Percentiles rank a stretch among this genome's conserved stretches.
Evolutionary conservation across 2,113 vertebrate species (phyloP).

Genomic region (Vulpes ferrilata): DNA sequence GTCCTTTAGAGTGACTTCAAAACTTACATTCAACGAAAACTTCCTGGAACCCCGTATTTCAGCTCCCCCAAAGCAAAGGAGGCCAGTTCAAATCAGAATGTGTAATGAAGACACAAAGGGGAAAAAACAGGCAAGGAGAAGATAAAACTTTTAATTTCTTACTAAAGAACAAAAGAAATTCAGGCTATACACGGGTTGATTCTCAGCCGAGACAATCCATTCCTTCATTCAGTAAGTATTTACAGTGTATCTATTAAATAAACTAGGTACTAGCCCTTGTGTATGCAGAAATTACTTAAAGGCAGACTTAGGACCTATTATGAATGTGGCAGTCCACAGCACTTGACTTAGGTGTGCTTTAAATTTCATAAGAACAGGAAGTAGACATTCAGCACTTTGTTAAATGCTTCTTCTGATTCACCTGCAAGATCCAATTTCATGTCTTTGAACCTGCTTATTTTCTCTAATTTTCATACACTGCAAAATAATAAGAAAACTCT

Average conservation of each 20-base stretch:
- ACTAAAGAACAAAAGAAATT: background rate
- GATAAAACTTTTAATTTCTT: background rate
- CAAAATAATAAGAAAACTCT: background rate
- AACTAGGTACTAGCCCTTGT: background rate
- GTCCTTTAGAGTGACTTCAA: constrained; percentile 47
- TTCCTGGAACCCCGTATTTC: background rate
- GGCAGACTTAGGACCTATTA: too few species aligned
- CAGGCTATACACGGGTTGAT: background rate
- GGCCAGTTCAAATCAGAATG: background rate
- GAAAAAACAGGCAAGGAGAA: background rate
- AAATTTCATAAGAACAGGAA: background rate
- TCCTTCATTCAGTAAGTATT: background rate
- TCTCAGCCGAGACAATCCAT: background rate
- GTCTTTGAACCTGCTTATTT: background rate
- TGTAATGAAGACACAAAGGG: background rate
- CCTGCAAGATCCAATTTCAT: background rate
- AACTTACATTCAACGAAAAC: background rate
- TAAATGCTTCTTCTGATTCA: background rate
- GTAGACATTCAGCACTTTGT: background rate
- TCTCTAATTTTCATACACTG: background rate
- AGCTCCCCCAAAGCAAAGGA: background rate
- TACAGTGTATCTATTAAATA: background rate
- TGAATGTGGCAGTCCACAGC: background rate
- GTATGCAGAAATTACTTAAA: background rate
- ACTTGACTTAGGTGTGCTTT: background rate